Percentiles rank a stretch among this genome's conserved stretches.
These are phyloP conservation scores for Drosophila pegasa DNA, from an alignment of 2,888 invertebrate species.

Conservation along the genomic window DNA sequence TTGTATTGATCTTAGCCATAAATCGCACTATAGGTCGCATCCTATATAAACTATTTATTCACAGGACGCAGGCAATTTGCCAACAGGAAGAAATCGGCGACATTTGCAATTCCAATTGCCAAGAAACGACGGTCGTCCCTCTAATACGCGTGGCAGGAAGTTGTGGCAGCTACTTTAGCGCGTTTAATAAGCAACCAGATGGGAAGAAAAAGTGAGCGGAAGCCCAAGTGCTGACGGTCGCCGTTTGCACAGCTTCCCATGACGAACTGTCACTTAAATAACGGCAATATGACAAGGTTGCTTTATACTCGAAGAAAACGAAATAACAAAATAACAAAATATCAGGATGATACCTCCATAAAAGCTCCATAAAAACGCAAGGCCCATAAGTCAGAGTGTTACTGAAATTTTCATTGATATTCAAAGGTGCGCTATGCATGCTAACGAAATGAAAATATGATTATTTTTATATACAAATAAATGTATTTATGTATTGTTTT, in stretches of 20 bases:
- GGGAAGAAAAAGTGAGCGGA: constrained; percentile 52
- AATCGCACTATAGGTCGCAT: neutral
- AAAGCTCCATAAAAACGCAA: too few species aligned
- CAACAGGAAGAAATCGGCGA: constrained; percentile 59
- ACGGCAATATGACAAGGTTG: constrained; percentile 42
- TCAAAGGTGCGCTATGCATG: constrained; percentile 51
- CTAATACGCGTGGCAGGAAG: constrained; percentile 31
- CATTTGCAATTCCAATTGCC: constrained; percentile 54
- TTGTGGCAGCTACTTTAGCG: constrained; percentile 21
- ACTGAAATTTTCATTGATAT: constrained; percentile 45
- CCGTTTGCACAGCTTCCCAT: constrained; percentile 12
- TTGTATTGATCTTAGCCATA: constrained; percentile 30
- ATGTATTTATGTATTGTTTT: neutral
- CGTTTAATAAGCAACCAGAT: constrained; percentile 3
- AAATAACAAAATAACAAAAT: neutral
- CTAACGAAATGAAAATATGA: constrained; percentile 50
- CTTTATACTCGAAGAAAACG: constrained; percentile 22
- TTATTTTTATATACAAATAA: constrained; percentile 2
- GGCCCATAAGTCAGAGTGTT: constrained; percentile 39
- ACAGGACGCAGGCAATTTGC: constrained; percentile 72
- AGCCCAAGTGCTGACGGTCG: constrained; percentile 38
- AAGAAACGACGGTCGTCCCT: constrained; percentile 1
- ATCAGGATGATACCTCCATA: constrained; percentile 4
- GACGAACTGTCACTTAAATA: constrained; percentile 47
- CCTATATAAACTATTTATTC: constrained; percentile 56